phyloP scores from a whole-genome alignment of 2,888 invertebrate species.

The Dysmachus trigonus region DNA sequence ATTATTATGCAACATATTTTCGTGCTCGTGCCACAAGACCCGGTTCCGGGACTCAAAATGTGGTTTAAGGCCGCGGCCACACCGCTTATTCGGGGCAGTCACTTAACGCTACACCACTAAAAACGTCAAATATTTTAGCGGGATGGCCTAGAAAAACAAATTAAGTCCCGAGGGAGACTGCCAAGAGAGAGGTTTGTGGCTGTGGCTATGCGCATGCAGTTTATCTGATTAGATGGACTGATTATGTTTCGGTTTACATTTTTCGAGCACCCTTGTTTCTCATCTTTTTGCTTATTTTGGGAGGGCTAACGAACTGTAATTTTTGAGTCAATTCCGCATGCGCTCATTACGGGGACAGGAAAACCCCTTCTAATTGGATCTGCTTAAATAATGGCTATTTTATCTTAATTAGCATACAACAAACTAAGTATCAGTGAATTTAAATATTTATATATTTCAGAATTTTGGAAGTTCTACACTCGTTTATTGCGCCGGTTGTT shows the following conservation, averaged over 20 bases:
- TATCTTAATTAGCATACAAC: neutral
- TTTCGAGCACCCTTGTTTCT: neutral
- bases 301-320: constrained; percentile 26
- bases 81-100: neutral
- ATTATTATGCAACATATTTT: constrained; percentile 25
- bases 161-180: neutral
- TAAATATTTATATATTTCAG: neutral
- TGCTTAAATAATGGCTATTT: neutral
- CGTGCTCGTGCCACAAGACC: neutral
- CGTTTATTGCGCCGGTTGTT: neutral
- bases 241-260: constrained; percentile 9
- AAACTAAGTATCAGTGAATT: neutral
- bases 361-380: constrained; percentile 9
- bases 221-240: constrained; percentile 45
- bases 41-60: neutral
- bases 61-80: neutral
- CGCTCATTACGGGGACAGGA: neutral
- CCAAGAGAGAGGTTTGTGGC: neutral
- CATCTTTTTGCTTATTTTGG: neutral
- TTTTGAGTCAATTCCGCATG: neutral
- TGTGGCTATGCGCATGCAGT: constrained; percentile 44
- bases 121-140: constrained; percentile 18
- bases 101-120: neutral
- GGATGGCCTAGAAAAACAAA: constrained; percentile 24
- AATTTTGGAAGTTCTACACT: neutral